phyloP scores from a whole-genome alignment of 2,113 vertebrate genomes.

The Alethe castanea region DNA sequence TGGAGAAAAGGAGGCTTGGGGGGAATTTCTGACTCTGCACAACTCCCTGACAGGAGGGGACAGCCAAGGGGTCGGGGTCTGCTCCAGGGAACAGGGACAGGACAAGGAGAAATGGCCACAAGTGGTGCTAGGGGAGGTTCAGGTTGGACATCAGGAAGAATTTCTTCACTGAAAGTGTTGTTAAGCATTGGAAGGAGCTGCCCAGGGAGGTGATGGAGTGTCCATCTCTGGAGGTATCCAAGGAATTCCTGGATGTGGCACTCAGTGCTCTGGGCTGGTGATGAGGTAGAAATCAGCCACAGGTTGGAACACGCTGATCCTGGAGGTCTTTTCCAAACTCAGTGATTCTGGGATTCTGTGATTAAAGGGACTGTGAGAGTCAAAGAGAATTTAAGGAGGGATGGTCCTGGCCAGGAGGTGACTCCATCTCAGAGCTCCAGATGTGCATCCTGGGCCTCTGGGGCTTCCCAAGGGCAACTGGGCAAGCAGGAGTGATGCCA shows the following conservation, averaged over 20 bases:
- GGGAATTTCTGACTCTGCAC: background rate
- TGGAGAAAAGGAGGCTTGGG: background rate
- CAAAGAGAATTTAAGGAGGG: background rate
- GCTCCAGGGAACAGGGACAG: background rate
- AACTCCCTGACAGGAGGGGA: background rate
- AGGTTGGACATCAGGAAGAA: too few relatives aligned
- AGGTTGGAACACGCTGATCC: accelerated
- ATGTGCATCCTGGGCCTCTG: background rate
- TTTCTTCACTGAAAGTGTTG: background rate
- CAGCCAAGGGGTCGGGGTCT: accelerated
- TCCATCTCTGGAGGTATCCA: background rate
- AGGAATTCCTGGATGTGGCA: background rate
- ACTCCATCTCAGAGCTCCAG: background rate
- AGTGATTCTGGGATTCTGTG: background rate
- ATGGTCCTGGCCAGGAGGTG: background rate
- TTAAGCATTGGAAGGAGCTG: background rate
- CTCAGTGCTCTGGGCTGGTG: background rate
- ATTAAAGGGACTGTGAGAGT: background rate
- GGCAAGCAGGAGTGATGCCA: background rate
- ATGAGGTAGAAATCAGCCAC: background rate
- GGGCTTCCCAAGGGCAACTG: background rate
- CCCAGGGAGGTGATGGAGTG: background rate
- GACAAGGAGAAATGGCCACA: accelerated
- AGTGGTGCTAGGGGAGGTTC: too few relatives aligned
- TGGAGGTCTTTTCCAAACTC: background rate